Conservation (phyloP, 2,797 vertebrate species). For the Eulemur mongoz region DNA sequence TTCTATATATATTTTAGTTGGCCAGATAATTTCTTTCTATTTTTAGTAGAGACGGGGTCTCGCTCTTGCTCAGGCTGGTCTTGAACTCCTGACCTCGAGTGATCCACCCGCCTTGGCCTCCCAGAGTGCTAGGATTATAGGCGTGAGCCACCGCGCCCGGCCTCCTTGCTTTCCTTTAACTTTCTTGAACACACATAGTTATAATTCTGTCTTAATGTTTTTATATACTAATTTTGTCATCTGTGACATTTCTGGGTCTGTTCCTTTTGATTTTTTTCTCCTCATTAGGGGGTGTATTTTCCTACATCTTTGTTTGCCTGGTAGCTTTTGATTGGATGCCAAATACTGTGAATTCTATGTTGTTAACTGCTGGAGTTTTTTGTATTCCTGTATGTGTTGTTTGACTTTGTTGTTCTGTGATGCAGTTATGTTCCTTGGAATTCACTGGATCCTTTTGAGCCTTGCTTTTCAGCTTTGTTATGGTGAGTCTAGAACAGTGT, state of each 20-base stretch:
- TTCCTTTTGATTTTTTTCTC: background rate
- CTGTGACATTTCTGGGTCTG: background rate
- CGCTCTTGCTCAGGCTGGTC: no score
- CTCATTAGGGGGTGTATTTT: background rate
- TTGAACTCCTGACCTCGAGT: no score
- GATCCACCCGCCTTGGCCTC: no score
- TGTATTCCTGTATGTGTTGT: background rate
- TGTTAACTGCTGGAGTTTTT: background rate
- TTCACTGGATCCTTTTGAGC: constrained; percentile 11
- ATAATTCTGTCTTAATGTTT: background rate
- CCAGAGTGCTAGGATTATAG: no score
- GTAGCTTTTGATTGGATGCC: background rate
- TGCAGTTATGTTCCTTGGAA: background rate
- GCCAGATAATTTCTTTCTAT: no score
- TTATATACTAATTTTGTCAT: background rate
- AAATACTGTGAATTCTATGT: background rate
- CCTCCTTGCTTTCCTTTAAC: background rate
- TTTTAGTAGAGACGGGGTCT: no score
- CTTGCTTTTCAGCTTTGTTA: constrained; percentile 6
- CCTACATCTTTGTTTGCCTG: background rate
- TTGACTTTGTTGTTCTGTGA: constrained; percentile 14
- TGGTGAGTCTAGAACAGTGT: background rate
- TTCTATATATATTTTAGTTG: no score
- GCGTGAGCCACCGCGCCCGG: no score
- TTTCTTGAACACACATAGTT: background rate